Evolutionary conservation across 2,888 invertebrate species (phyloP), one percentile per base, ranked within the genome.

Genomic region (Perithous albicinctus): DNA sequence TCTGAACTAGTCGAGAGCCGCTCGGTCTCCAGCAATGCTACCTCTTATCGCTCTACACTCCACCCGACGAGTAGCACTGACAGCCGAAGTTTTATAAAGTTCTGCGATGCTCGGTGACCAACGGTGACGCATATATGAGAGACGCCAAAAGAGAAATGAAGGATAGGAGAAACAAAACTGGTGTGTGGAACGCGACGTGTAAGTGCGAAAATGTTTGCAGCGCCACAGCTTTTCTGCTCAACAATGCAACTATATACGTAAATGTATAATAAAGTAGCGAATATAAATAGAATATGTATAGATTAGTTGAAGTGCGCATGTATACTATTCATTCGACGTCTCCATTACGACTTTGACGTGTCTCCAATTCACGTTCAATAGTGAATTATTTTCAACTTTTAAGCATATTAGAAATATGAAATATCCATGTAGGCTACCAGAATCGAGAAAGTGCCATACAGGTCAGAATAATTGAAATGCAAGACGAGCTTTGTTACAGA

Each of bases 1-100:
- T 7, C 29, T 59, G 29, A 56, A 56, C 26, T 5, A 7, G 29
- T n/a, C n/a, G n/a, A 15, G 54, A 35, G 35, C 38, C 20, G 23
- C 35, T 10, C 23, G 20, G 73, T 35, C 54, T 29, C 48, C 26
- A 15, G 61, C 67, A 7, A 54, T 73, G 43, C 61, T 63, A 61
- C 59, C 43, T 51, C 69, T 63, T 70, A 67, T 75, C 69, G 63
- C 46, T 35, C 51, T 51, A 69, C 63, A 69, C 63, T 75, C 43
- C 54, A 54, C 6, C 10, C 63, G 43, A 20, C 74, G 69, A 75
- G 69, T 69, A 38, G 63, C 54, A 80, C 69, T 56, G 12, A 12
- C 43, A 54, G 41, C 54, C 38, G 69, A 75, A 38, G 69, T 69
- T 74, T 35, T 64, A 46, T 54, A 54, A 41, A 79, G 29, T 63